Percentiles rank a stretch among this genome's conserved stretches.
phyloP scores from a whole-genome alignment of 2,888 invertebrate genomes.

The Sussaba pulchella region DNA sequence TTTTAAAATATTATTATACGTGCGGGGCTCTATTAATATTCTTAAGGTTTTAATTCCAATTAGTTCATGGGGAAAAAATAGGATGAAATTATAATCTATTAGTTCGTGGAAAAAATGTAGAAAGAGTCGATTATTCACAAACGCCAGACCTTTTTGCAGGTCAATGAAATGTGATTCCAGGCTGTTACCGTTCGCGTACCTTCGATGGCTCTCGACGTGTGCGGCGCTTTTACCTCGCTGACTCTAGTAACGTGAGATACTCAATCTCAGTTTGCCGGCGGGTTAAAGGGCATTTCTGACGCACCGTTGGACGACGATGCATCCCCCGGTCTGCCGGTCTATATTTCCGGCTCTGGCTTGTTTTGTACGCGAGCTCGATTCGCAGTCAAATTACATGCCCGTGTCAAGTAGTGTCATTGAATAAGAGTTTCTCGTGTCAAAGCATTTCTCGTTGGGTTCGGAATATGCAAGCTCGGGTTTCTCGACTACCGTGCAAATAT shows the following conservation, averaged over 20 bases:
- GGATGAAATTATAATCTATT: too few relatives aligned
- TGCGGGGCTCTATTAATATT: too few relatives aligned
- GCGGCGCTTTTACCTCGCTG: slow-evolving; percentile 50
- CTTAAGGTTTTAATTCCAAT: too few relatives aligned
- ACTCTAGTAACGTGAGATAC: slow-evolving; percentile 58
- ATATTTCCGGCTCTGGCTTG: background rate
- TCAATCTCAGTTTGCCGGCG: slow-evolving; percentile 48
- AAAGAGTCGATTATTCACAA: background rate
- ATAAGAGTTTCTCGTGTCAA: slow-evolving; percentile 77
- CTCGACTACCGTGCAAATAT: background rate
- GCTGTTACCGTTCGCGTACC: slow-evolving; percentile 15
- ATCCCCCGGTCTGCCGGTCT: slow-evolving; percentile 53
- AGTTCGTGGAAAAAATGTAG: too few relatives aligned
- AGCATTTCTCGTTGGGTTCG: slow-evolving; percentile 69
- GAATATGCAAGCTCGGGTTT: slow-evolving; percentile 36
- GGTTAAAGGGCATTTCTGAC: slow-evolving; percentile 70
- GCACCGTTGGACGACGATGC: slow-evolving; percentile 61
- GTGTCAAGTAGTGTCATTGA: slow-evolving; percentile 77
- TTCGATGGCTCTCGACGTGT: slow-evolving; percentile 43
- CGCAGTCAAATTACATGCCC: slow-evolving; percentile 70
- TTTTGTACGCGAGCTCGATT: slow-evolving; percentile 57
- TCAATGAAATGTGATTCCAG: background rate
- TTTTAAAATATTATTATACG: too few relatives aligned
- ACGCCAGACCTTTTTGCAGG: background rate
- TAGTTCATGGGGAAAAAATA: too few relatives aligned